Percentiles rank a stretch among this genome's conserved stretches.
Conservation (phyloP, 2,888 invertebrate species). For the Polyploca ridens region DNA sequence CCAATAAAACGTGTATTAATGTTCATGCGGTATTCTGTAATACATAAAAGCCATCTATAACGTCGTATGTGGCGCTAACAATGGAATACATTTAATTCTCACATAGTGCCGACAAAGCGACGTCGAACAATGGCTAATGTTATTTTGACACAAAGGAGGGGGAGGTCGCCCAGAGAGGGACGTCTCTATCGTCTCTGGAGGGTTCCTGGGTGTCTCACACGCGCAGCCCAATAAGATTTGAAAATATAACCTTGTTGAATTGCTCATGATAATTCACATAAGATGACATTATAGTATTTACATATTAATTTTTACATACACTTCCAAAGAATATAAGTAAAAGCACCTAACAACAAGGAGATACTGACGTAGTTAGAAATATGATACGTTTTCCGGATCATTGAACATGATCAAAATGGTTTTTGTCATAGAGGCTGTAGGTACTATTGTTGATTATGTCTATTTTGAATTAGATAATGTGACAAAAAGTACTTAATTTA, state of each 20-base stretch:
- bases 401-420: no score
- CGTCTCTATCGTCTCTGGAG: conserved; percentile 30
- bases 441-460: no score
- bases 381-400: no score
- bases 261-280: conserved; percentile 45
- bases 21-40: neutral
- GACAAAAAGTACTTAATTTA: no score
- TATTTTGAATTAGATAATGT: no score
- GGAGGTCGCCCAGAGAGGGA: conserved; percentile 33
- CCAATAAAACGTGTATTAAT: conserved; percentile 1
- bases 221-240: conserved; percentile 16
- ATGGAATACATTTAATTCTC: conserved; percentile 37
- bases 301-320: conserved; percentile 11
- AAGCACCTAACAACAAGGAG: no score
- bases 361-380: no score
- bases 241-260: conserved; percentile 41
- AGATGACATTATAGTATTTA: conserved; percentile 22
- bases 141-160: conserved; percentile 59
- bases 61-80: conserved; percentile 16
- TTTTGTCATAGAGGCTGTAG: no score
- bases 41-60: conserved; percentile 5
- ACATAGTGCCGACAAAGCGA: conserved; percentile 50
- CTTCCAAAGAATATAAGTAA: neutral
- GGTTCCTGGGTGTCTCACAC: conserved; percentile 29
- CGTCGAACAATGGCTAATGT: conserved; percentile 65